phyloP scores from a whole-genome alignment of 2,888 invertebrate genomes.

The Apeira syringaria region DNA sequence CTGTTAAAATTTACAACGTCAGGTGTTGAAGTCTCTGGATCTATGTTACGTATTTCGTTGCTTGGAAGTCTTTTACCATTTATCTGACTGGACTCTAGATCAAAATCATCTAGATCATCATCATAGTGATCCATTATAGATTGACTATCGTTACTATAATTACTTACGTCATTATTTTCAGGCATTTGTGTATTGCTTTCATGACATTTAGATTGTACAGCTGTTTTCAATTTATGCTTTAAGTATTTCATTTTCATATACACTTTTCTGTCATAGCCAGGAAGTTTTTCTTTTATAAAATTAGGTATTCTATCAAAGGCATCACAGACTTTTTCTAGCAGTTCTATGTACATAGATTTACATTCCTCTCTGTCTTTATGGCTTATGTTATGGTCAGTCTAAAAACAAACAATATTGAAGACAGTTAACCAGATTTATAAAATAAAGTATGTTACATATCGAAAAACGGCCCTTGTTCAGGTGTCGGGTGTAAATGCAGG shows the following conservation, averaged over 20 bases:
- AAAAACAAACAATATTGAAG: constrained; percentile 22
- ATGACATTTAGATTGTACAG: constrained; percentile 64
- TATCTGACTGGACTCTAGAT: constrained; percentile 43
- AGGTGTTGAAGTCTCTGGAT: constrained; percentile 53
- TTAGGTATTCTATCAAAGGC: constrained; percentile 86
- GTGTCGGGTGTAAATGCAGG: no score
- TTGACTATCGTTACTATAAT: constrained; percentile 36
- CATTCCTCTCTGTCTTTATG: constrained; percentile 52
- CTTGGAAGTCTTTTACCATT: constrained; percentile 29
- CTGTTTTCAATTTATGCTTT: constrained; percentile 81
- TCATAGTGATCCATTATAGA: constrained; percentile 39
- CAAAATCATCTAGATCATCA: constrained; percentile 53
- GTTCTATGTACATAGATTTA: constrained; percentile 82
- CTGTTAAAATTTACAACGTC: constrained; percentile 45
- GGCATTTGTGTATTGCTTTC: constrained; percentile 39
- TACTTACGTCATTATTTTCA: constrained; percentile 35
- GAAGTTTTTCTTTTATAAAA: constrained; percentile 83
- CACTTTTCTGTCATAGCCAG: constrained; percentile 82
- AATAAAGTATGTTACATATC: no score
- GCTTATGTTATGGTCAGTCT: constrained; percentile 38
- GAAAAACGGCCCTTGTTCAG: no score
- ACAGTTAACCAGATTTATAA: no score
- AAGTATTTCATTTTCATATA: constrained; percentile 83
- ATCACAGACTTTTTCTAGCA: constrained; percentile 85
- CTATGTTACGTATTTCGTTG: not conserved